Evolutionary conservation across 53 echinoderm and acorn worm species (phyloP).

Genomic region (Holothuria leucospilota): DNA sequence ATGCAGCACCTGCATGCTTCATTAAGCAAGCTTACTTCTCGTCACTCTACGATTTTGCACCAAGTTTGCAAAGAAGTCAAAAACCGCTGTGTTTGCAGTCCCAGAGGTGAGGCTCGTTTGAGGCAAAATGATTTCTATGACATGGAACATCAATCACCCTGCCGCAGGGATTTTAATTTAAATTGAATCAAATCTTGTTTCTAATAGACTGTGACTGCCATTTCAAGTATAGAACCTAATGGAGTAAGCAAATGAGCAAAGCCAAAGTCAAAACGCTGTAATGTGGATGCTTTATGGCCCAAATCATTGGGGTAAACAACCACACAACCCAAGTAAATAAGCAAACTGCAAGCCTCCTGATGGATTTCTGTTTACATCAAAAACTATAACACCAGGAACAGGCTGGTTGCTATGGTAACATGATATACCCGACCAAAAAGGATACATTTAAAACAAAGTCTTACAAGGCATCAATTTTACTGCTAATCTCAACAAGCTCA

Average conservation of each 20-base stretch:
- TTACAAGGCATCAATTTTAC: background rate
- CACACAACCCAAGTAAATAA: background rate
- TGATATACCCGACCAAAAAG: background rate
- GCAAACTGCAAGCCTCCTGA: constrained; percentile 17
- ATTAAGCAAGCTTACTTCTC: too few species aligned
- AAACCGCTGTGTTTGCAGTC: background rate
- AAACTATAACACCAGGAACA: background rate
- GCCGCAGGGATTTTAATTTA: constrained; percentile 18
- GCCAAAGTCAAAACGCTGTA: too few species aligned
- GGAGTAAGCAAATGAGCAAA: too few species aligned
- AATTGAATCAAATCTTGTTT: constrained; percentile 23
- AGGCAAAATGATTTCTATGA: constrained; percentile 34
- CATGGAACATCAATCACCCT: constrained; percentile 9
- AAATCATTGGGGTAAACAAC: too few species aligned
- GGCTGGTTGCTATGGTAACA: constrained; percentile 5
- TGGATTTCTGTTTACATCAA: constrained; percentile 37
- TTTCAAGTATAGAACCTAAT: too few species aligned
- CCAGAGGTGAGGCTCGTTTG: constrained; percentile 18
- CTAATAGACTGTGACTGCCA: too few species aligned
- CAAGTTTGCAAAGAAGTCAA: constrained; percentile 48
- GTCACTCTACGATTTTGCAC: too few species aligned
- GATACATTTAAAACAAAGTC: constrained; percentile 6
- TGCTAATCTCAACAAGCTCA: background rate
- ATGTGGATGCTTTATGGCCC: too few species aligned
- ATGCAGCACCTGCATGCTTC: too few species aligned